Evolutionary conservation across 2,888 invertebrate genomes (phyloP).

Genomic region (Oligia strigilis): DNA sequence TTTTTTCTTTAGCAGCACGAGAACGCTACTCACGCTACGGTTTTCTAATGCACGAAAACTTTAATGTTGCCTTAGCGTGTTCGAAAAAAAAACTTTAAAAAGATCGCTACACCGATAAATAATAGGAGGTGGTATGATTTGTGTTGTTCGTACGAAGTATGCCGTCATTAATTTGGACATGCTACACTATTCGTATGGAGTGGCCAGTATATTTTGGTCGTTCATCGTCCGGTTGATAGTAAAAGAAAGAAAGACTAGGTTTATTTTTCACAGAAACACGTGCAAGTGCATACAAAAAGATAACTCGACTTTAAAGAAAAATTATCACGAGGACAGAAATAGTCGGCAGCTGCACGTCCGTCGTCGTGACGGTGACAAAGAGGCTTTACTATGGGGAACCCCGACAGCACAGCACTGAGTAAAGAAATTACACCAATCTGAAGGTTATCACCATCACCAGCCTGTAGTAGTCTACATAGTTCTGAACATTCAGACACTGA

Average conservation of each 20-base stretch:
- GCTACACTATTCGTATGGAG: constrained; percentile 36
- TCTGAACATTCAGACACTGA: neutral
- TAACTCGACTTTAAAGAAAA: neutral
- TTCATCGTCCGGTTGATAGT: neutral
- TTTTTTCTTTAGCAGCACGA: constrained; percentile 68
- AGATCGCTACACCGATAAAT: constrained; percentile 73
- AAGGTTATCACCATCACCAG: neutral
- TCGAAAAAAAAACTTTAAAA: constrained; percentile 74
- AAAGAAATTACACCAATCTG: neutral
- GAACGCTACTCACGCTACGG: constrained; percentile 75
- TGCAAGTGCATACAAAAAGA: neutral
- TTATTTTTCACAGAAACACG: neutral
- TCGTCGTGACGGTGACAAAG: neutral
- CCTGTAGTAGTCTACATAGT: neutral
- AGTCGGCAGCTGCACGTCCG: neutral
- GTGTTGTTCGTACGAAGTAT: constrained; percentile 58
- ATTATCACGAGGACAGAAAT: neutral
- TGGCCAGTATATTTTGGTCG: neutral
- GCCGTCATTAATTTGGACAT: constrained; percentile 55
- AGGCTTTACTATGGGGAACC: neutral
- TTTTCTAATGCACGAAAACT: constrained; percentile 76
- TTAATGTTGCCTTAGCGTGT: constrained; percentile 84
- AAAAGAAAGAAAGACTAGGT: neutral
- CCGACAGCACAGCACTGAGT: neutral
- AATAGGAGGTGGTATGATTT: constrained; percentile 72